phyloP scores from a whole-genome alignment of 2,888 invertebrate species.

The Tetanocera ferruginea region DNA sequence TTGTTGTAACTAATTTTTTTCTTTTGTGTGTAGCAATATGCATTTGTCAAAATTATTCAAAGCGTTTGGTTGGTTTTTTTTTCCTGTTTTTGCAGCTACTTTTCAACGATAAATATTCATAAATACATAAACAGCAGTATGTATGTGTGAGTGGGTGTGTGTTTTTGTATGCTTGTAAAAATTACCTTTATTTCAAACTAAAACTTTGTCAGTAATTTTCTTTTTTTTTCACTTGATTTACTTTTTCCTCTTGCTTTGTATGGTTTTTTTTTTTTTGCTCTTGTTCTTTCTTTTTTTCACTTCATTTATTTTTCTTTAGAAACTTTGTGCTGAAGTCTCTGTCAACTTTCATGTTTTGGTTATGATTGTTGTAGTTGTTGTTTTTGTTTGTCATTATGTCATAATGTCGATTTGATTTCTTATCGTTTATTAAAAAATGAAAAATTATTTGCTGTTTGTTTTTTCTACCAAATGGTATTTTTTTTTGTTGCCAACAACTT shows the following conservation, averaged over 20 bases:
- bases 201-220: neutral
- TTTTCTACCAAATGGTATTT: neutral
- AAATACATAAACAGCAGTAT: neutral
- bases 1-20: no score
- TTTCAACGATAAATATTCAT: no score
- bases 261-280: neutral
- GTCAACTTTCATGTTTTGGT: neutral
- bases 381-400: neutral
- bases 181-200: constrained; percentile 1
- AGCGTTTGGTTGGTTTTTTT: no score
- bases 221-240: neutral
- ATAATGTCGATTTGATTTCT: constrained; percentile 10
- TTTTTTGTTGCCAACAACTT: neutral
- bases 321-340: neutral
- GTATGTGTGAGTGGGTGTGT: neutral
- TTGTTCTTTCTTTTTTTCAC: neutral
- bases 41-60: no score
- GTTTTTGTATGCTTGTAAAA: neutral
- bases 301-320: neutral
- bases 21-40: no score
- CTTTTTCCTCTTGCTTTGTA: neutral
- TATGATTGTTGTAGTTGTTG: neutral
- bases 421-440: constrained; percentile 19
- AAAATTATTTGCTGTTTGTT: neutral
- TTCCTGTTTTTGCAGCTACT: no score